Evolutionary conservation across 2,888 invertebrate species (phyloP).

Genomic region (Ophioninae sp.): DNA sequence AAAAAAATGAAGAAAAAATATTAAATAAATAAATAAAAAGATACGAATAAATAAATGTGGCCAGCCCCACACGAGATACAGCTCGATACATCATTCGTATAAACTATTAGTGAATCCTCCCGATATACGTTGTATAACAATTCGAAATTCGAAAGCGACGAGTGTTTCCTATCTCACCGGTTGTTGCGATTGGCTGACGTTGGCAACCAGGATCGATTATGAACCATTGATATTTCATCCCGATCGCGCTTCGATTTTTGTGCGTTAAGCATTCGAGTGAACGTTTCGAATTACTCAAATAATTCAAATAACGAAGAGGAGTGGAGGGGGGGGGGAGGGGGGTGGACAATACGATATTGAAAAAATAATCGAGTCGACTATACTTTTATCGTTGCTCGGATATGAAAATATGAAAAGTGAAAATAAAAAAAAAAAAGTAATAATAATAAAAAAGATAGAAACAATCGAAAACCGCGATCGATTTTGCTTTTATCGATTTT

Average conservation of each 20-base stretch:
- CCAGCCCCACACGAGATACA: constrained; percentile 61
- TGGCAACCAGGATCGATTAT: too few relatives aligned
- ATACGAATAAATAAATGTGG: too few relatives aligned
- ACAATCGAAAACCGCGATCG: neutral
- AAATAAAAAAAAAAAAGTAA: neutral
- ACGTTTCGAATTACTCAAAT: neutral
- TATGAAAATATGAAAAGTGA: neutral
- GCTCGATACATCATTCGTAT: constrained; percentile 30
- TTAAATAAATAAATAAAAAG: too few relatives aligned
- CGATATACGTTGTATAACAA: constrained; percentile 31
- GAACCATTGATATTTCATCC: constrained; percentile 16
- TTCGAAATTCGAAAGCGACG: constrained; percentile 49
- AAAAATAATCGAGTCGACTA: too few relatives aligned
- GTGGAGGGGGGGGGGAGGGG: too few relatives aligned
- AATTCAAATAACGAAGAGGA: neutral
- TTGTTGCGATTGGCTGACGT: constrained; percentile 12
- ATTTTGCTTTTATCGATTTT: constrained; percentile 10
- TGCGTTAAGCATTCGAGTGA: constrained; percentile 51
- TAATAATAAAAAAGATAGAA: too few relatives aligned
- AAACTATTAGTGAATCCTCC: constrained; percentile 29
- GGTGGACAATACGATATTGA: neutral
- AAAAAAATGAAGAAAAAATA: too few relatives aligned
- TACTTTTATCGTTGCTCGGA: too few relatives aligned
- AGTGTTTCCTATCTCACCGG: constrained; percentile 3
- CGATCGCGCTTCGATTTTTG: constrained; percentile 46